Conservation (phyloP, 2,888 invertebrate genomes). For the Morpho helenor region DNA sequence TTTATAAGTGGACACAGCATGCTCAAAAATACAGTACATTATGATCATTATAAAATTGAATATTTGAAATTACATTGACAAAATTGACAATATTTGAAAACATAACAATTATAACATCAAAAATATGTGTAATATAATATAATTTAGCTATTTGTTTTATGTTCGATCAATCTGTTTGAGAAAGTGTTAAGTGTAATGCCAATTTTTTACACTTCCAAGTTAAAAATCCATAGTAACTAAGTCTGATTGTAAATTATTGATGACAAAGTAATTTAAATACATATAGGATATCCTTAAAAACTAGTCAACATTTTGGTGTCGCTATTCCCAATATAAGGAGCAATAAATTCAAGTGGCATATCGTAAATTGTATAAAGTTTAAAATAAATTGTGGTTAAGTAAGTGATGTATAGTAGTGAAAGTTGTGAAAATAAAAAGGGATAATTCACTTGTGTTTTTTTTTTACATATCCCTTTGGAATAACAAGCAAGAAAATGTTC, state of each 20-base stretch:
- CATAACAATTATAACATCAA: too few species aligned
- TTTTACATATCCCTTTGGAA: neutral
- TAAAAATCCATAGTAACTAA: too few species aligned
- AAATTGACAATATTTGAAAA: too few species aligned
- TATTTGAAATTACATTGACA: too few species aligned
- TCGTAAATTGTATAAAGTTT: conserved; percentile 54
- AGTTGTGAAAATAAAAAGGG: conserved; percentile 53
- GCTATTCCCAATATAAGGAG: conserved; percentile 38
- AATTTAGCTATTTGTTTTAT: too few species aligned
- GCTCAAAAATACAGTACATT: too few species aligned
- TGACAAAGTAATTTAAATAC: neutral
- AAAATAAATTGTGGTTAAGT: conserved; percentile 41
- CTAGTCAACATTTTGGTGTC: neutral
- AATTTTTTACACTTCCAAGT: too few species aligned
- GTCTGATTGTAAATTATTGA: neutral
- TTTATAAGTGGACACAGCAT: too few species aligned
- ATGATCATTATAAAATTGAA: too few species aligned
- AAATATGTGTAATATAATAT: too few species aligned
- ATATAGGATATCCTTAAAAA: neutral
- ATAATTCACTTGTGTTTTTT: conserved; percentile 18
- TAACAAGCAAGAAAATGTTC: neutral
- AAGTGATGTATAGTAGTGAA: conserved; percentile 57
- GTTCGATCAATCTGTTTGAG: too few species aligned
- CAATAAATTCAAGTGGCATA: conserved; percentile 66
- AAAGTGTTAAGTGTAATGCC: too few species aligned